phyloP scores from a whole-genome alignment of 2,113 vertebrate genomes.

The Amblyopsis rosae region DNA sequence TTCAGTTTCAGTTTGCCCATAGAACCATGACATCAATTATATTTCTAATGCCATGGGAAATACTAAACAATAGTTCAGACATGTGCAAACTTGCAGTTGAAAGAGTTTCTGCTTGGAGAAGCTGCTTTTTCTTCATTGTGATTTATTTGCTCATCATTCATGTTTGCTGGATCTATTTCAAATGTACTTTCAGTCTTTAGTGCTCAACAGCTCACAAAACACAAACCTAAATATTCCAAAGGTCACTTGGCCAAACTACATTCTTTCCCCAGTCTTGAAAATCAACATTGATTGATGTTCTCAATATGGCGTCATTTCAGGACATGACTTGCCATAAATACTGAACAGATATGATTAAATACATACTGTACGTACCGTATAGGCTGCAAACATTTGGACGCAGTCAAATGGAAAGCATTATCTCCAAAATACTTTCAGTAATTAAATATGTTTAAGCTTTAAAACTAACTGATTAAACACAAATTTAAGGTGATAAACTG shows the following conservation, averaged over 20 bases:
- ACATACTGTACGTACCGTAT: background rate
- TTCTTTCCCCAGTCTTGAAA: slow-evolving; percentile 22
- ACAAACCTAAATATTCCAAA: slow-evolving; percentile 14
- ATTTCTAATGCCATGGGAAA: slow-evolving; percentile 36
- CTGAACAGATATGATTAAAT: slow-evolving; percentile 15
- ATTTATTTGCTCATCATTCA: slow-evolving; percentile 37
- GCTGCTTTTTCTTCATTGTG: slow-evolving; percentile 15
- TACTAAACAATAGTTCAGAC: too few species aligned
- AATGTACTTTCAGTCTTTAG: slow-evolving; percentile 17
- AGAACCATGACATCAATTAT: slow-evolving; percentile 47
- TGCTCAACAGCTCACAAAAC: slow-evolving; percentile 11
- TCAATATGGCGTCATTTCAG: slow-evolving; percentile 36
- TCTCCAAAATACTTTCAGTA: background rate
- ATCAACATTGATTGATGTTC: slow-evolving; percentile 36
- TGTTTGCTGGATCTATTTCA: slow-evolving; percentile 26
- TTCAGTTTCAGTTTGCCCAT: slow-evolving; percentile 18
- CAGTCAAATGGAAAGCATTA: slow-evolving; percentile 7
- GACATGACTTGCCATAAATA: slow-evolving; percentile 20
- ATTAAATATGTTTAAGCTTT: too few species aligned
- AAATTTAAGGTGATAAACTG: too few species aligned
- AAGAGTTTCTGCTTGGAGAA: slow-evolving; percentile 26
- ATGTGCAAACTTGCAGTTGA: slow-evolving; percentile 16
- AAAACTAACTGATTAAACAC: background rate
- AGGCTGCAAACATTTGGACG: slow-evolving; percentile 1
- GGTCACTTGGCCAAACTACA: slow-evolving; percentile 18